Evolutionary conservation across 1,140 invertebrate genomes (phyloP).

Genomic region (Phthorimaea operculella): DNA sequence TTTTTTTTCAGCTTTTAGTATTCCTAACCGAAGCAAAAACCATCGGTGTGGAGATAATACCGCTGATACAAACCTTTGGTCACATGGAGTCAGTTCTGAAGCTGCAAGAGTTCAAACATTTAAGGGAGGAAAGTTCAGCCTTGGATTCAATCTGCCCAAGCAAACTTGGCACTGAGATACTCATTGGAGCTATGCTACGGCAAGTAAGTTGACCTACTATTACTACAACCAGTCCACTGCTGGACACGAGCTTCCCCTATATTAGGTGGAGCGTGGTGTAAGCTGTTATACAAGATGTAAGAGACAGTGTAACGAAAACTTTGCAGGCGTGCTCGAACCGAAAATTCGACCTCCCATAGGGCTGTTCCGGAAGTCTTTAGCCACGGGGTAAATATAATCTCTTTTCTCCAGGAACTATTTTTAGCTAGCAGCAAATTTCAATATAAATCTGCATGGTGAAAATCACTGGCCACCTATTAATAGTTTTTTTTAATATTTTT

Average conservation of each 20-base stretch:
- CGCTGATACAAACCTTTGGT: slow-evolving; percentile 95
- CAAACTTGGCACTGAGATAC: background rate
- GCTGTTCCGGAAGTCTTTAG: background rate
- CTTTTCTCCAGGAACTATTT: no score
- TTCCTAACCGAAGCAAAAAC: slow-evolving; percentile 29
- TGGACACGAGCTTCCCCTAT: no score
- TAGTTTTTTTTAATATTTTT: no score
- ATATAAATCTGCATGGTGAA: no score
- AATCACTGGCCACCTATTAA: no score
- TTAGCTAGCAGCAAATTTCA: no score
- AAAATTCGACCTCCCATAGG: background rate
- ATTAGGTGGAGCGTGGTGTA: no score
- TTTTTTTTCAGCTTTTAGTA: slow-evolving; percentile 35
- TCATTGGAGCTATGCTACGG: slow-evolving; percentile 75
- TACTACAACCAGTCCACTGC: no score
- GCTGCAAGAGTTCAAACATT: slow-evolving; percentile 66
- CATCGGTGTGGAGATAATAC: slow-evolving; percentile 82
- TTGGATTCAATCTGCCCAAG: background rate
- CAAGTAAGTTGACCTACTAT: slow-evolving; percentile 68
- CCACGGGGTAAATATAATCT: no score
- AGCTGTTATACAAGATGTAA: no score
- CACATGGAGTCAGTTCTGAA: slow-evolving; percentile 94
- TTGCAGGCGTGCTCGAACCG: no score
- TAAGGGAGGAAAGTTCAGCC: background rate
- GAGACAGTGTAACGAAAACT: no score